A percentile compares a stretch with the other conserved stretches of the same genome.
Conservation (phyloP, 2,888 invertebrate genomes). For the Griposia aprilina region DNA sequence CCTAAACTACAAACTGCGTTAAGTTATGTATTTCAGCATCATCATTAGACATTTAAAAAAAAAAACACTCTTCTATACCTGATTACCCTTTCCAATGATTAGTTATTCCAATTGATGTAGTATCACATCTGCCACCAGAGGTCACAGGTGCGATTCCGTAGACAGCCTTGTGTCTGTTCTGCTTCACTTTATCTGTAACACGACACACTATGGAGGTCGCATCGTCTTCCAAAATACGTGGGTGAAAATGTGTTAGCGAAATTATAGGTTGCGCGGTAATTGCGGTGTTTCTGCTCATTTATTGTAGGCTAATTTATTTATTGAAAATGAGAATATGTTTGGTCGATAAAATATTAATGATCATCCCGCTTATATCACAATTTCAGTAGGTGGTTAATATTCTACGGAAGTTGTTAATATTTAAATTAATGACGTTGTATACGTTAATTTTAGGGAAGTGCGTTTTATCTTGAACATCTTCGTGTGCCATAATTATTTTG, state of each 20-base stretch:
- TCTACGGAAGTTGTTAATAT: constrained; percentile 27
- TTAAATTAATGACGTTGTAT: constrained; percentile 11
- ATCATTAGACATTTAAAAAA: background rate
- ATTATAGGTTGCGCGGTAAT: constrained; percentile 26
- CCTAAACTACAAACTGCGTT: background rate
- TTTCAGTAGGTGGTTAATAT: background rate
- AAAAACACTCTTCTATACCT: background rate
- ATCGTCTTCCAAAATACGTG: background rate
- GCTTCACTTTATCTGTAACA: constrained; percentile 14
- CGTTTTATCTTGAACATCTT: background rate
- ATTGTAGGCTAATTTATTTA: background rate
- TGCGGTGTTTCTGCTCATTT: constrained; percentile 3
- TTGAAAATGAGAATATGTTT: constrained; percentile 2
- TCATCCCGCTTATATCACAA: background rate
- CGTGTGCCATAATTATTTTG: constrained; percentile 3
- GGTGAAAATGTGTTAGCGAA: background rate
- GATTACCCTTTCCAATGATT: constrained; percentile 14
- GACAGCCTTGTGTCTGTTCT: constrained; percentile 61
- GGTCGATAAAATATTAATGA: background rate
- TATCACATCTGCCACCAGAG: constrained; percentile 49
- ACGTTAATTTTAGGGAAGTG: background rate
- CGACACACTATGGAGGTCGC: constrained; percentile 26
- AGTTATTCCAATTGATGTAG: constrained; percentile 24
- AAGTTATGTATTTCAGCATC: background rate
- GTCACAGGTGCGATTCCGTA: constrained; percentile 48